Evolutionary conservation across 2,888 invertebrate species (phyloP).

Genomic region (Cartodere bifasciata): DNA sequence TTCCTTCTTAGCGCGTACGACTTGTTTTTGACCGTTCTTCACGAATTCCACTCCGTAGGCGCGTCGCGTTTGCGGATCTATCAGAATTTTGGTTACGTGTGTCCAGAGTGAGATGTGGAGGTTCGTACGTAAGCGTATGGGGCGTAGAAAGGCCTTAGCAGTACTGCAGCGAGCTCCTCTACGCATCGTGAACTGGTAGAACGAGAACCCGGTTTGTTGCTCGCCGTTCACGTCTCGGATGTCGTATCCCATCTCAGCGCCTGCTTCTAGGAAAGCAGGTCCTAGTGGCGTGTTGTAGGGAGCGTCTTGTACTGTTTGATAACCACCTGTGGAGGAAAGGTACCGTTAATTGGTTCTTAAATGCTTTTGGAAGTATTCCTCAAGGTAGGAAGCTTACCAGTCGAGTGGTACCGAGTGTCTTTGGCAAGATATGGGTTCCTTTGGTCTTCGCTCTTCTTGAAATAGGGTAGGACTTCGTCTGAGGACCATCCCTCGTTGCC

Average conservation of each 20-base stretch:
- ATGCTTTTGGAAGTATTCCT: background rate
- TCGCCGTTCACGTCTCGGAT: slow-evolving; percentile 75
- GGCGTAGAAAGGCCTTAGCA: slow-evolving; percentile 74
- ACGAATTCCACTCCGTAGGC: slow-evolving; percentile 64
- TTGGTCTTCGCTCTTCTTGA: slow-evolving; percentile 79
- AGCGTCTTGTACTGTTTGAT: slow-evolving; percentile 61
- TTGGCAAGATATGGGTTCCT: slow-evolving; percentile 75
- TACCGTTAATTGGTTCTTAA: background rate
- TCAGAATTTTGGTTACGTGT: slow-evolving; percentile 60
- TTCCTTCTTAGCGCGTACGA: slow-evolving; percentile 59
- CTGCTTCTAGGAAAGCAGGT: slow-evolving; percentile 74
- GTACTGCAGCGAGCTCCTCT: slow-evolving; percentile 71
- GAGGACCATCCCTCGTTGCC: slow-evolving; percentile 86
- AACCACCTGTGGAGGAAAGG: slow-evolving; percentile 45
- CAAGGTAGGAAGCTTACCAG: slow-evolving; percentile 38
- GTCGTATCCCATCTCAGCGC: slow-evolving; percentile 86
- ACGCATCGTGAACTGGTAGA: slow-evolving; percentile 82
- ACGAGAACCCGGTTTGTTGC: slow-evolving; percentile 74
- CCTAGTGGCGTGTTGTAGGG: slow-evolving; percentile 76
- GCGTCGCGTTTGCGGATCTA: slow-evolving; percentile 53
- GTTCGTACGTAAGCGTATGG: slow-evolving; percentile 62
- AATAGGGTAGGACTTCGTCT: slow-evolving; percentile 69
- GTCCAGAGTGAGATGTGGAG: slow-evolving; percentile 71
- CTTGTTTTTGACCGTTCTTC: slow-evolving; percentile 47
- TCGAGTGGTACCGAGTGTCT: slow-evolving; percentile 55